A percentile compares a stretch with the other conserved stretches of the same genome.
Conservation (phyloP, 2,113 vertebrate genomes). For the Alligator mississippiensis region DNA sequence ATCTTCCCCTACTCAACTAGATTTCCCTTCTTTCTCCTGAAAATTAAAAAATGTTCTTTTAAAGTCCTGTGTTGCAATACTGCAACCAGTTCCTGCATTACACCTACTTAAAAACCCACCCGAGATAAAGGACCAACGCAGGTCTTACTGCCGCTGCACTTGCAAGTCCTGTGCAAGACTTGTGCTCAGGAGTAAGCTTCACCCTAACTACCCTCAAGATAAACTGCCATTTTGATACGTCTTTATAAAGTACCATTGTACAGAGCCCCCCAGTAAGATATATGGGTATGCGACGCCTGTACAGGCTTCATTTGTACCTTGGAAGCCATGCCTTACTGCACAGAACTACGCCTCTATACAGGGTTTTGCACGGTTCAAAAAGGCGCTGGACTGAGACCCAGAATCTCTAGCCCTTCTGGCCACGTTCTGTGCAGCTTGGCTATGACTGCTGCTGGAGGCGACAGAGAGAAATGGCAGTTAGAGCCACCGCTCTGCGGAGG, state of each 20-base stretch:
- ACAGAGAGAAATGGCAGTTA: not conserved
- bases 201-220: no score
- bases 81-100: not conserved
- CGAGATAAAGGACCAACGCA: not conserved
- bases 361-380: no score
- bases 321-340: no score
- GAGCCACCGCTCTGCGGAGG: not conserved
- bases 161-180: no score
- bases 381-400: not conserved
- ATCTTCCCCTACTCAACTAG: not conserved
- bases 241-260: no score
- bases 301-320: no score
- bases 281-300: no score
- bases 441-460: not conserved
- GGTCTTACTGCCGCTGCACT: not conserved
- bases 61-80: not conserved
- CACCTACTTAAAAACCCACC: rapidly evolving
- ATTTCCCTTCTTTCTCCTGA: not conserved
- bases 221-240: no score
- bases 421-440: not conserved
- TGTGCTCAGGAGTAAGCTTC: no score
- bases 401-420: no score
- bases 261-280: no score
- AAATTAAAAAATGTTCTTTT: rapidly evolving
- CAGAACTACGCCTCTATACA: no score